Base-by-base conservation (phyloP, 1,140 invertebrate genomes). In the Pissodes strobi region DNA sequence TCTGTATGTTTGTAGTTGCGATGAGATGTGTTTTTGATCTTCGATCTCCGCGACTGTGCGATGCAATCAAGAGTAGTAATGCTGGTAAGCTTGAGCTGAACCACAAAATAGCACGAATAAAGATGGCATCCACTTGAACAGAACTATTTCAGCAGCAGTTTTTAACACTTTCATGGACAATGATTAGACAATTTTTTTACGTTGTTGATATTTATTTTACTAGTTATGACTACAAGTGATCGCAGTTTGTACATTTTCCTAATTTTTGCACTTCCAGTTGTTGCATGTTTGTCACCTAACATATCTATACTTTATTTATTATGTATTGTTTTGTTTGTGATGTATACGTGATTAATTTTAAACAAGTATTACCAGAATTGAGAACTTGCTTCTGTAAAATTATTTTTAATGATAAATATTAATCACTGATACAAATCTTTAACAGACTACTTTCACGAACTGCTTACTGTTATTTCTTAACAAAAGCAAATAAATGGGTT, bases 181-280 rank as follows among this genome's bases (percentile, higher is more conserved):
- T 52, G 60, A 59, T 46, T 58, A 52, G 10, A 19, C 23, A 19
- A 61, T 65, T 55, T 65, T 59, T 23, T 43, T 62, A 67, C 62
- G 51, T 37, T 63, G 25, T 63, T 52, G 39, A 62, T 56, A 53
- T 39, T 52, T 66, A 21, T 70, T 71, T 72, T 70, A 74, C 74
- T 77, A 77, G 76, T 75, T 76, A 77, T 77, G 76, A 77, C 72
- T 77, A 77, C 74, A 78, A 75, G 74, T 74, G 73, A 75, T 56
- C 68, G 64, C 66, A 64, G 46, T 62, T 56, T 43, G 19, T 12
- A 48, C 9, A 22, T 49, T 18, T 12, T 49, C 46, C 46, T 60
- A 49, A 52, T 45, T 45, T 66, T 52, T 60, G 64, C 64, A 66
- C 34, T 15, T 37, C 17, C 9, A 6, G 3, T 51, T 51, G 5